Percentiles rank a stretch among this genome's conserved stretches.
Evolutionary conservation across 2,888 invertebrate species (phyloP).

Genomic region (Lamproptera curius): DNA sequence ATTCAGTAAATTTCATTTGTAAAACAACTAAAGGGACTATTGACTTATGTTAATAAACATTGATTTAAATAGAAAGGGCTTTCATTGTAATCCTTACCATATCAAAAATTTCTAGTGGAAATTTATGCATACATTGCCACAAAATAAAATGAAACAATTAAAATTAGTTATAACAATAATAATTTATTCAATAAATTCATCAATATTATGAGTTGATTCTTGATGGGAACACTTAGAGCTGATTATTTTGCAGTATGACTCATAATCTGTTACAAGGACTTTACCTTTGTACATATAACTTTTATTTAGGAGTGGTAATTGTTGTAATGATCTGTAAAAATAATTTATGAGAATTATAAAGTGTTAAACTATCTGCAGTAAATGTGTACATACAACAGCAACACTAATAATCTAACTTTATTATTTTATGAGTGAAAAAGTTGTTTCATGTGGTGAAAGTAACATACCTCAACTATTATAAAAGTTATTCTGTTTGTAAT

Average conservation of each 20-base stretch:
- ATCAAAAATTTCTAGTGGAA: too few relatives aligned
- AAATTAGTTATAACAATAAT: too few relatives aligned
- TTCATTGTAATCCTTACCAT: slow-evolving; percentile 41
- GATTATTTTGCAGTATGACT: slow-evolving; percentile 68
- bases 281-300: slow-evolving; percentile 65
- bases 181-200: slow-evolving; percentile 14
- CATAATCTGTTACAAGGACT: slow-evolving; percentile 63
- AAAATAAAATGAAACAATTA: too few relatives aligned
- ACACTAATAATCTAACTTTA: too few relatives aligned
- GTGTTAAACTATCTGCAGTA: background rate
- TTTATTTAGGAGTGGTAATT: slow-evolving; percentile 53
- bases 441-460: too few relatives aligned
- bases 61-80: slow-evolving; percentile 37
- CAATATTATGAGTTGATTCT: slow-evolving; percentile 4
- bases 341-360: background rate
- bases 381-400: too few relatives aligned
- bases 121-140: too few relatives aligned
- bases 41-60: slow-evolving; percentile 57
- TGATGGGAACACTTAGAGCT: slow-evolving; percentile 27
- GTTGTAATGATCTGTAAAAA: slow-evolving; percentile 49
- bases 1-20: slow-evolving; percentile 41
- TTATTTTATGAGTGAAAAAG: too few relatives aligned
- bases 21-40: slow-evolving; percentile 35
- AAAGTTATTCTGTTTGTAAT: too few relatives aligned
- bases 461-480: too few relatives aligned